Evolutionary conservation across 2,888 invertebrate genomes (phyloP).

Genomic region (Steinernema hermaphroditum): DNA sequence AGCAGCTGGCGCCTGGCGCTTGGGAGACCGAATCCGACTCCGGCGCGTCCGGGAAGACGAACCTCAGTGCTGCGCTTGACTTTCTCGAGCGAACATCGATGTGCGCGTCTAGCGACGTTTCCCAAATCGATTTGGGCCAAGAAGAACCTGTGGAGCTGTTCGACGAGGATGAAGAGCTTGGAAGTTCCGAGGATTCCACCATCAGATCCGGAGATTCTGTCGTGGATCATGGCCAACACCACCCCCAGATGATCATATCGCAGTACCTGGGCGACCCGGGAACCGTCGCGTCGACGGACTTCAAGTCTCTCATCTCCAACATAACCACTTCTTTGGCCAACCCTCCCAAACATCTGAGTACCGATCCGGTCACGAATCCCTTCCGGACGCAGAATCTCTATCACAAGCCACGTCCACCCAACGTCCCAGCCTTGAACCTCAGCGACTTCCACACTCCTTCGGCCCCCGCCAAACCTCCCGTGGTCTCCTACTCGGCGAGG

Average conservation of each 20-base stretch:
- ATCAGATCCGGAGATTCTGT: neutral
- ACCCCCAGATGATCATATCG: conserved; percentile 17
- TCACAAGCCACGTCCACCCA: neutral
- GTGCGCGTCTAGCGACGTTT: neutral
- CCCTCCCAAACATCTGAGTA: conserved; percentile 2
- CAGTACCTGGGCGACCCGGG: conserved; percentile 33
- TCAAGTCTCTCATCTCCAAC: conserved; percentile 31
- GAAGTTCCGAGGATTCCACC: conserved; percentile 1
- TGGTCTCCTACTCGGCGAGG: neutral
- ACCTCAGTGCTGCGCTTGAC: neutral
- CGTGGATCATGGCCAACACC: neutral
- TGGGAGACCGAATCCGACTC: neutral
- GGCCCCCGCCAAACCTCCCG: neutral
- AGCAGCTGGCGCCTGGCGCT: no score
- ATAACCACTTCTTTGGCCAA: conserved; percentile 31
- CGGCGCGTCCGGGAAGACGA: neutral
- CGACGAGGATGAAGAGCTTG: neutral
- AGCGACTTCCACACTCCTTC: neutral
- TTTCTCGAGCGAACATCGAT: neutral
- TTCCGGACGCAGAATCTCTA: conserved; percentile 35
- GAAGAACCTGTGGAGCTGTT: neutral
- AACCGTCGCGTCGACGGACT: conserved; percentile 33
- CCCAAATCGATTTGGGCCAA: neutral
- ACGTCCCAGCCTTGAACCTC: neutral
- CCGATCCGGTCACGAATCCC: conserved; percentile 38